Conservation (phyloP, 2,888 invertebrate species). For the Epistrophella euchroma region DNA sequence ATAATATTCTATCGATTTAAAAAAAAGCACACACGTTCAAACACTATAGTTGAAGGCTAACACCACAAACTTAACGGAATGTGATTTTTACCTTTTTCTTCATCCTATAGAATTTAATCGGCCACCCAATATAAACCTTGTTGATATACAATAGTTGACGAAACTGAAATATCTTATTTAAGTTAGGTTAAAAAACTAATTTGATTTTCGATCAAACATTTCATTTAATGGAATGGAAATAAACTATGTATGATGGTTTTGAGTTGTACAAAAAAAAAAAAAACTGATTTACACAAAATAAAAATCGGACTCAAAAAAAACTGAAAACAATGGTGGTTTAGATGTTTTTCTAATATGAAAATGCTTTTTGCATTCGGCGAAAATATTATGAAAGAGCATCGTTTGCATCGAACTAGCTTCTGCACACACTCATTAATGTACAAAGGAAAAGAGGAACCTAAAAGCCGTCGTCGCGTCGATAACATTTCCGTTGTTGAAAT, state of each 20-base stretch:
- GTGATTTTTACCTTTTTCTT: constrained; percentile 19
- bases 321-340: background rate
- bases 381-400: no score
- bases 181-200: background rate
- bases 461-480: no score
- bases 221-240: background rate
- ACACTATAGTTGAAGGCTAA: background rate
- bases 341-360: background rate
- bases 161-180: constrained; percentile 22
- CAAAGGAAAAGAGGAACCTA: no score
- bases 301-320: background rate
- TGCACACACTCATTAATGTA: no score
- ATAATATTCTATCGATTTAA: background rate
- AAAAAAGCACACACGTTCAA: background rate
- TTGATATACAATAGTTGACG: constrained; percentile 34
- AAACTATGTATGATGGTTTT: background rate
- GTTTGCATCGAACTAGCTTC: no score
- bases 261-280: background rate
- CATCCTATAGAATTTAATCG: constrained; percentile 29
- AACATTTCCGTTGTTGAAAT: no score
- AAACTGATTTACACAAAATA: background rate
- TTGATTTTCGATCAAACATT: background rate
- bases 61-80: background rate
- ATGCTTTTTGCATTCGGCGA: no score
- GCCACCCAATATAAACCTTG: constrained; percentile 41